phyloP scores from a whole-genome alignment of 2,888 invertebrate species.

The Hyppa rectilinea region DNA sequence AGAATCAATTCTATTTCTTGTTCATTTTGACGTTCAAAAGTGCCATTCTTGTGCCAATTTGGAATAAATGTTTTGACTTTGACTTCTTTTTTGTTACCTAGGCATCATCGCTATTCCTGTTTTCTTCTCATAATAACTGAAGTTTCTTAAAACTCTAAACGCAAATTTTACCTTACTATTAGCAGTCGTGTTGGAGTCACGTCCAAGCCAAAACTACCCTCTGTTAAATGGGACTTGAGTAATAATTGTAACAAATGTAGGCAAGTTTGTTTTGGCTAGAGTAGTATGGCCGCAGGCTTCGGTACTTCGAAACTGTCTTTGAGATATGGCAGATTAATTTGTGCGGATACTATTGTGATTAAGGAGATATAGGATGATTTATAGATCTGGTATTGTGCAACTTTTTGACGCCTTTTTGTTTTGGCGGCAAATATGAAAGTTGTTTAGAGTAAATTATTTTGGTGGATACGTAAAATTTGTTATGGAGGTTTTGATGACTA shows the following conservation, averaged over 20 bases:
- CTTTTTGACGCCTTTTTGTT: no score
- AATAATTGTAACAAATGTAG: constrained; percentile 77
- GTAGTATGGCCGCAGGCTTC: constrained; percentile 65
- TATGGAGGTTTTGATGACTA: no score
- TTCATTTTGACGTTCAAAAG: no score
- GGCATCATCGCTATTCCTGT: no score
- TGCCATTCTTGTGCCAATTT: no score
- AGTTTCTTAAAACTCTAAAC: constrained; percentile 30
- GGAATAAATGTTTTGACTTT: no score
- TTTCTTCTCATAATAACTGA: no score
- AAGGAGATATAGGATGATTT: constrained; percentile 52
- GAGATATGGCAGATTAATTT: constrained; percentile 75
- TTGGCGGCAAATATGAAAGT: no score
- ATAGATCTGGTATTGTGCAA: constrained; percentile 21
- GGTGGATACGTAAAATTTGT: no score
- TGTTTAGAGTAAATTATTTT: no score
- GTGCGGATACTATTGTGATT: constrained; percentile 59
- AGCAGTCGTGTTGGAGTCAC: constrained; percentile 68
- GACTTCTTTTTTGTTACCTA: no score
- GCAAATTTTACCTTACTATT: constrained; percentile 45
- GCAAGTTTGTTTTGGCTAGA: constrained; percentile 73
- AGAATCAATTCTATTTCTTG: no score
- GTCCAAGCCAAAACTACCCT: constrained; percentile 75
- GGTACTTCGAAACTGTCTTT: constrained; percentile 67
- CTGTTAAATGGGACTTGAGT: constrained; percentile 68